Conservation (phyloP, 2,888 invertebrate species). For the Tortrix viridana region DNA sequence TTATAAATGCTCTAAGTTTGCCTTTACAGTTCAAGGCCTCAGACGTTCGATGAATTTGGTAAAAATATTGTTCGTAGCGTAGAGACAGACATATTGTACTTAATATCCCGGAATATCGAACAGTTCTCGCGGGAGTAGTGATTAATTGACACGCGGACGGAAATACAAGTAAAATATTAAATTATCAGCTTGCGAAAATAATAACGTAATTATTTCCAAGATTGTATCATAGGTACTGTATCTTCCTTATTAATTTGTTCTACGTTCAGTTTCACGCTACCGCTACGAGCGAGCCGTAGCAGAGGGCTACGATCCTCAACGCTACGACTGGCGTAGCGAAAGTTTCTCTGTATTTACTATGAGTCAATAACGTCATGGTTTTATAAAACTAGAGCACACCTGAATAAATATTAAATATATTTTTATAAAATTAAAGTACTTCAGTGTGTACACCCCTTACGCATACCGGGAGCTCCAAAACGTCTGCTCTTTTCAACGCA, state of each 20-base stretch:
- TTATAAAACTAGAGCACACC: no score
- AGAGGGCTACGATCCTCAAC: no score
- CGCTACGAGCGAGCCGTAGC: conserved; percentile 3
- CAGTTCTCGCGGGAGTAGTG: background rate
- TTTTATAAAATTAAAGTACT: background rate
- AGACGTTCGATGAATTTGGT: no score
- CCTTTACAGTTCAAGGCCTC: no score
- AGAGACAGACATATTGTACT: background rate
- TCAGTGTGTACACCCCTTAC: background rate
- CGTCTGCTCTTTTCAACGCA: conserved; percentile 10
- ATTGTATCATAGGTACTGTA: no score
- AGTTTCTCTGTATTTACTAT: no score
- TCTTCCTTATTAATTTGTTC: background rate
- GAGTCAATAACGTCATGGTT: no score
- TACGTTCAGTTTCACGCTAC: background rate
- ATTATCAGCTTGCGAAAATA: background rate
- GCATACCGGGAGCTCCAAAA: background rate
- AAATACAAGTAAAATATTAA: background rate
- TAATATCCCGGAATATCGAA: background rate
- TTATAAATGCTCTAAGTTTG: no score
- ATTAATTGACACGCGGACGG: background rate
- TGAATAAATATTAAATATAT: background rate
- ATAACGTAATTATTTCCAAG: no score
- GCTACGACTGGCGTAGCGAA: no score
- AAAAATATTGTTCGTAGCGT: no score